These are phyloP conservation scores for Lepus oiostolus DNA, from an alignment of 2,797 vertebrate species.

Conservation along the genomic window DNA sequence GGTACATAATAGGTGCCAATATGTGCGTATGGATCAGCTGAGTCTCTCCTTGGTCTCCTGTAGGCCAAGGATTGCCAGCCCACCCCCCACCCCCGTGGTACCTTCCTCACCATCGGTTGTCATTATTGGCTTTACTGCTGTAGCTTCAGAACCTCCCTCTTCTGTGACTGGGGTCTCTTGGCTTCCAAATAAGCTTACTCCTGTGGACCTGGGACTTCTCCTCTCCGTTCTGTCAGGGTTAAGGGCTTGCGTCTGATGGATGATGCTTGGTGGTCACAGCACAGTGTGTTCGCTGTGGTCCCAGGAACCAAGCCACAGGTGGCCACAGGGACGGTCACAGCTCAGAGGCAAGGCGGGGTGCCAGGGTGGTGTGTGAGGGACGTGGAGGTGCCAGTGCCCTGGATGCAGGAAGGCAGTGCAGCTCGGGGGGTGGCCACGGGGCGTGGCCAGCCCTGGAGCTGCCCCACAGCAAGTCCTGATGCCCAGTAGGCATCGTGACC, in stretches of 20 bases:
- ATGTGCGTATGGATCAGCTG: fast-evolving
- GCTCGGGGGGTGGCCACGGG: no score
- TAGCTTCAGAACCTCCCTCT: background rate
- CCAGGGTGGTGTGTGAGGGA: background rate
- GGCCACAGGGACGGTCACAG: background rate
- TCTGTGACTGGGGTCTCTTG: background rate
- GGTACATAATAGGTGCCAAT: background rate
- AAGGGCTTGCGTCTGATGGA: background rate
- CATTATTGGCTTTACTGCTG: fast-evolving
- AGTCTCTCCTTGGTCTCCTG: background rate
- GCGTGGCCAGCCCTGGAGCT: no score
- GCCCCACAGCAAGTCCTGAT: background rate
- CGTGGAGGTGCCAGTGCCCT: background rate
- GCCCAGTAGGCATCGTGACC: background rate
- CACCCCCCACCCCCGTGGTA: fast-evolving
- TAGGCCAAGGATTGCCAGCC: background rate
- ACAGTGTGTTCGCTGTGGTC: background rate
- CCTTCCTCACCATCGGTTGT: background rate
- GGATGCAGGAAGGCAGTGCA: background rate
- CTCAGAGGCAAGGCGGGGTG: background rate
- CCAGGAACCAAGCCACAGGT: background rate
- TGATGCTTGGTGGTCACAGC: background rate
- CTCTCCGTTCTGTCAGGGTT: background rate
- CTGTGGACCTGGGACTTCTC: background rate
- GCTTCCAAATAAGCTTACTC: background rate